phyloP scores from a whole-genome alignment of 2,888 invertebrate species.

The Caenorhabditis auriculariae region DNA sequence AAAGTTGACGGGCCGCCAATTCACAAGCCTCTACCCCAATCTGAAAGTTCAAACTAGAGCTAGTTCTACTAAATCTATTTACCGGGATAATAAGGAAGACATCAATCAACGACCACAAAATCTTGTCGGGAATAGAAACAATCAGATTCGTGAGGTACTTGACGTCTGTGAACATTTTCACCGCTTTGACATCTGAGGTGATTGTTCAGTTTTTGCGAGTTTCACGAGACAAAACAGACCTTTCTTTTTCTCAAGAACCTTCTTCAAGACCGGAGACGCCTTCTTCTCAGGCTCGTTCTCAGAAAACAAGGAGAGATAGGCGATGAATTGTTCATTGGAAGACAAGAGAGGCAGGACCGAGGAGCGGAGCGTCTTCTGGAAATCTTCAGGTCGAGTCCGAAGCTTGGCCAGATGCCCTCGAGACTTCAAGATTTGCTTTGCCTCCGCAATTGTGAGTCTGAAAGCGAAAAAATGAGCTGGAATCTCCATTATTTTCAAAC shows the following conservation, averaged over 20 bases:
- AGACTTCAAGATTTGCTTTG: slow-evolving; percentile 23
- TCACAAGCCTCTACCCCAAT: slow-evolving; percentile 29
- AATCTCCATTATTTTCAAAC: no score
- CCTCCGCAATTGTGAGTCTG: slow-evolving; percentile 20
- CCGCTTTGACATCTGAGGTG: slow-evolving; percentile 14
- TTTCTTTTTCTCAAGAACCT: slow-evolving; percentile 27
- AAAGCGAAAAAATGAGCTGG: no score
- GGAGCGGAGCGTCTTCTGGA: slow-evolving; percentile 21
- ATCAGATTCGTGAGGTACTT: slow-evolving; percentile 11
- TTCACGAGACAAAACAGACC: neutral
- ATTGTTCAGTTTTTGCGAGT: neutral
- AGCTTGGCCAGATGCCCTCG: slow-evolving; percentile 31
- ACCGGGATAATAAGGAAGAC: slow-evolving; percentile 14
- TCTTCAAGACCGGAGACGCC: slow-evolving; percentile 18
- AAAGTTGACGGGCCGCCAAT: slow-evolving; percentile 15
- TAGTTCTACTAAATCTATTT: neutral
- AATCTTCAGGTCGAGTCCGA: slow-evolving; percentile 14
- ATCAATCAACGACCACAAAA: slow-evolving; percentile 6
- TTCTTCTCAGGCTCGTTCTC: slow-evolving; percentile 31
- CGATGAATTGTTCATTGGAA: slow-evolving; percentile 34
- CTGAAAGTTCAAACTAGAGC: slow-evolving; percentile 6
- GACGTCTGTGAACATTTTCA: slow-evolving; percentile 20
- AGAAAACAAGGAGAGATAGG: slow-evolving; percentile 31
- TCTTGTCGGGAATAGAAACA: slow-evolving; percentile 26
- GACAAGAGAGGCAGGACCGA: slow-evolving; percentile 30